A percentile compares a stretch with the other conserved stretches of the same genome.
Evolutionary conservation across 2,888 invertebrate species (phyloP).

Genomic region (Eugnorisma glareosa): DNA sequence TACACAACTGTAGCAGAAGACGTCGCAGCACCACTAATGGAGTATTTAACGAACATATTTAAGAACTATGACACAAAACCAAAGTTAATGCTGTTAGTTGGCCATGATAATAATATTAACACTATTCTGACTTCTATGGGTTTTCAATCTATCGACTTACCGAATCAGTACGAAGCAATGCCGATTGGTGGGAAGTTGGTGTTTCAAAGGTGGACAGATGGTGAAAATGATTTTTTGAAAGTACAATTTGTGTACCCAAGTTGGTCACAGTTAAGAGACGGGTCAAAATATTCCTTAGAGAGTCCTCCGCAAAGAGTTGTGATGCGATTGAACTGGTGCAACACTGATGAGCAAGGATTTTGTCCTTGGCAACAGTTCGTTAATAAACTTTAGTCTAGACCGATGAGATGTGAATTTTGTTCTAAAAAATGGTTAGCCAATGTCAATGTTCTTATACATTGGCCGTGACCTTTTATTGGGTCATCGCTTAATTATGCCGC

Average conservation of each 20-base stretch:
- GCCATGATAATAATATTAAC: slow-evolving; percentile 62
- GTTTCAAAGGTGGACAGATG: slow-evolving; percentile 62
- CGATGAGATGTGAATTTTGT: not conserved
- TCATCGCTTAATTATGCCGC: not conserved
- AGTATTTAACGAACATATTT: slow-evolving; percentile 46
- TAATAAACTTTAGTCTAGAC: slow-evolving; percentile 36
- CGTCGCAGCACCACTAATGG: slow-evolving; percentile 34
- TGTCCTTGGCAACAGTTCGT: slow-evolving; percentile 59
- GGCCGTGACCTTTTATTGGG: not conserved
- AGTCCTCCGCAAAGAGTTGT: slow-evolving; percentile 50
- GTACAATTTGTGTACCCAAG: slow-evolving; percentile 56
- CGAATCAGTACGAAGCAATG: slow-evolving; percentile 54
- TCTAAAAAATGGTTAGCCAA: not conserved
- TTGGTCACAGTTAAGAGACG: slow-evolving; percentile 54
- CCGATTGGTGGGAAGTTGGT: slow-evolving; percentile 62
- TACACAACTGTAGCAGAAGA: slow-evolving; percentile 51
- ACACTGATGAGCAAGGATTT: slow-evolving; percentile 40
- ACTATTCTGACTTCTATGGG: slow-evolving; percentile 36
- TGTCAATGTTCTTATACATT: not conserved
- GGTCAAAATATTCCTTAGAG: slow-evolving; percentile 38
- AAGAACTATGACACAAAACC: slow-evolving; percentile 44
- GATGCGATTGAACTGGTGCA: slow-evolving; percentile 54
- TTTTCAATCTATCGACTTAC: slow-evolving; percentile 46
- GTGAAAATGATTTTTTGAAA: slow-evolving; percentile 58
- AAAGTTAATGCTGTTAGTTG: slow-evolving; percentile 56